Evolutionary conservation across 2,113 vertebrate genomes (phyloP).

Genomic region (Excalfactoria chinensis): DNA sequence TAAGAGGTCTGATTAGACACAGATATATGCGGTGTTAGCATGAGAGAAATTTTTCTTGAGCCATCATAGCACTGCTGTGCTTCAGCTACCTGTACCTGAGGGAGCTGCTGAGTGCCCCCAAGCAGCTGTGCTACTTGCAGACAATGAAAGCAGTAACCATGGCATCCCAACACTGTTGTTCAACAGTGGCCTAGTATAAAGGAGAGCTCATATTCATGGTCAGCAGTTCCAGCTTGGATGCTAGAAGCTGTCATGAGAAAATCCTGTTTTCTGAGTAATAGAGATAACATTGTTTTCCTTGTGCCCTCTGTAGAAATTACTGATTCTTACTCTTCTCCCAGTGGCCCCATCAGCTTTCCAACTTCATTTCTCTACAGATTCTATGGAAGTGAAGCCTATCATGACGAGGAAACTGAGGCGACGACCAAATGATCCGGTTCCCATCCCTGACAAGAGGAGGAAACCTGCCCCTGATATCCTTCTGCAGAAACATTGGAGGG

Average conservation of each 20-base stretch:
- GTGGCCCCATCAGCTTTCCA: constrained; percentile 14
- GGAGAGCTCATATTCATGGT: not conserved
- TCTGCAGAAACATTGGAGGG: not conserved
- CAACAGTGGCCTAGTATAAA: not conserved
- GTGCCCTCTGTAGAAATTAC: not conserved
- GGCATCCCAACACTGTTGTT: not conserved
- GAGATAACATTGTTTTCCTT: not conserved
- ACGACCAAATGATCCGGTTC: constrained; percentile 95
- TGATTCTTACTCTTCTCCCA: not conserved
- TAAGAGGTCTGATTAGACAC: not conserved
- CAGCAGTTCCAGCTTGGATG: not conserved
- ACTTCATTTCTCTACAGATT: constrained; percentile 82
- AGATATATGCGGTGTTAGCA: not conserved
- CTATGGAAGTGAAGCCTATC: constrained; percentile 98
- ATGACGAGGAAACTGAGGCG: constrained; percentile 96
- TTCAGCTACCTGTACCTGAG: not conserved
- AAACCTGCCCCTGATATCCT: constrained; percentile 99
- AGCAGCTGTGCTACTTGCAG: not conserved
- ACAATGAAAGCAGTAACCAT: not conserved
- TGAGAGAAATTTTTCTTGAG: not conserved
- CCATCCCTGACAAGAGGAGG: constrained; percentile 96
- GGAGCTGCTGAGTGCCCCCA: not conserved
- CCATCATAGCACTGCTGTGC: not conserved
- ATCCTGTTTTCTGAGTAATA: constrained; percentile 4
- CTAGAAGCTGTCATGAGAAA: not conserved